Conservation (phyloP, 2,797 vertebrate species). For the Paedocypris micromegethes region DNA sequence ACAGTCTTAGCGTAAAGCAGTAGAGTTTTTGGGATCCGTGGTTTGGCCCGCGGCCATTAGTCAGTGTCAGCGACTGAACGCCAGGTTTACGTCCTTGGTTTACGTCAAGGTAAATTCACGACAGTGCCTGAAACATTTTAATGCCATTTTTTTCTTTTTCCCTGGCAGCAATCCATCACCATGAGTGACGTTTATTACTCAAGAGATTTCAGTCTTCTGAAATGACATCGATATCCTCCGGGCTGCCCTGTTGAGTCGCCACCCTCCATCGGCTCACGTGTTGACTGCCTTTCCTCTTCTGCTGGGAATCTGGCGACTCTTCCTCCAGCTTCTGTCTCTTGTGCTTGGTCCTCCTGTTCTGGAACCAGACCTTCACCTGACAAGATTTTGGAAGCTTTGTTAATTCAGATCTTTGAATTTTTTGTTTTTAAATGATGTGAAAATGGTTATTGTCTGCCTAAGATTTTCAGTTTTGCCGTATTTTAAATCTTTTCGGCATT, state of each 20-base stretch:
- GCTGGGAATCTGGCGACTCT: constrained; percentile 73
- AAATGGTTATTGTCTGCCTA: no score
- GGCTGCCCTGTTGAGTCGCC: constrained; percentile 69
- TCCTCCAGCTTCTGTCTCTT: constrained; percentile 82
- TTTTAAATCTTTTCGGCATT: no score
- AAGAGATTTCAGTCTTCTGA: constrained; percentile 69
- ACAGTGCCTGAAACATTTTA: constrained; percentile 16
- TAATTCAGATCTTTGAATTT: not conserved
- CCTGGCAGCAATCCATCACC: constrained; percentile 12
- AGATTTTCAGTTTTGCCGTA: no score
- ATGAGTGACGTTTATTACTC: constrained; percentile 11
- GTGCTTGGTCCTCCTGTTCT: constrained; percentile 80
- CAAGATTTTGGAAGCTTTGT: not conserved
- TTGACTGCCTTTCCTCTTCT: constrained; percentile 78
- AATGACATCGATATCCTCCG: constrained; percentile 73
- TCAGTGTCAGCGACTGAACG: constrained; percentile 9
- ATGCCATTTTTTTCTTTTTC: constrained; percentile 6
- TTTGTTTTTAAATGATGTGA: no score
- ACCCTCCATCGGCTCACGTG: constrained; percentile 78
- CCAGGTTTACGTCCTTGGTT: constrained; percentile 32
- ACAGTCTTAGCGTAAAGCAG: constrained; percentile 32
- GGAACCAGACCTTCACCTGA: constrained; percentile 78
- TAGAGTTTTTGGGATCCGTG: constrained; percentile 37
- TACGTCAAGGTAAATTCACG: constrained; percentile 31
- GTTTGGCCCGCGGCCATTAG: constrained; percentile 11